Evolutionary conservation across 2,797 vertebrate genomes (phyloP).

Genomic region (Platalea minor): DNA sequence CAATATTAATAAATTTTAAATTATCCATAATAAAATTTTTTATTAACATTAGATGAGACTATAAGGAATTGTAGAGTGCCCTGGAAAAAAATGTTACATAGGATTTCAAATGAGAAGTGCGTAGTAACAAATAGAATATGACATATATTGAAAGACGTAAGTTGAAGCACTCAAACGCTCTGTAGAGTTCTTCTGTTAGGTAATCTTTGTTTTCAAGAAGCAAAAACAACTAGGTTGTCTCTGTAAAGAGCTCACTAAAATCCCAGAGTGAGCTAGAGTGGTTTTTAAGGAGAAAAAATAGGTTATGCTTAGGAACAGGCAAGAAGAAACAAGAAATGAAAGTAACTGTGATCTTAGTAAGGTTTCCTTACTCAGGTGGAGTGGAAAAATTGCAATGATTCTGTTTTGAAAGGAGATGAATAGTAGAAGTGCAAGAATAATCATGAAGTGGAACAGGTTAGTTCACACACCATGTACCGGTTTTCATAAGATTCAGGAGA

Average conservation of each 20-base stretch:
- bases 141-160: background rate
- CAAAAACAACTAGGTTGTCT: background rate
- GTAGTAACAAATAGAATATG: background rate
- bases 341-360: background rate
- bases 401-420: background rate
- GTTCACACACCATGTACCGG: background rate
- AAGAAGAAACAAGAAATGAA: background rate
- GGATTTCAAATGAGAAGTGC: background rate
- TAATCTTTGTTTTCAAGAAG: background rate
- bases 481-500: background rate
- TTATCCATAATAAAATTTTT: background rate
- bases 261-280: no score
- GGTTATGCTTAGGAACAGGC: background rate
- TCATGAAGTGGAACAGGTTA: background rate
- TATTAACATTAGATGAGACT: background rate
- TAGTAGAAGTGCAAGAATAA: background rate
- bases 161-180: background rate
- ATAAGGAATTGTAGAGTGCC: background rate
- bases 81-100: background rate
- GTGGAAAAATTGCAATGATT: background rate
- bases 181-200: background rate
- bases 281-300: no score
- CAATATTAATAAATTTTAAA: background rate
- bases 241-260: background rate
- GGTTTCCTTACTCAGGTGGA: background rate